Base-by-base conservation (phyloP, 2,888 invertebrate species). In the Caenorhabditis wallacei region DNA sequence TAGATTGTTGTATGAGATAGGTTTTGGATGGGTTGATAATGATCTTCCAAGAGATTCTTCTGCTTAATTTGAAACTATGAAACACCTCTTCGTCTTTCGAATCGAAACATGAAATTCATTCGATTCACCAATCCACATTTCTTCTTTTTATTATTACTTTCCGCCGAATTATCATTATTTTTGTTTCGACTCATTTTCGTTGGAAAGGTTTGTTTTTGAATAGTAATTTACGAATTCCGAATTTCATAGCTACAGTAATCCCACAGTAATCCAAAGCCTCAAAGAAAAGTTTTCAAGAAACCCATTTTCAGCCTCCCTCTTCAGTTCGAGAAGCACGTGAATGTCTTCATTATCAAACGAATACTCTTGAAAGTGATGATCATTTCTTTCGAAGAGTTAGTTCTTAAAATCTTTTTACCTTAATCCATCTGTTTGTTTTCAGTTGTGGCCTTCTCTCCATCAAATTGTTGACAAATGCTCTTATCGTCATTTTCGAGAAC, bases 371-470 rank as follows among this genome's bases (percentile, higher is more conserved):
- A 51, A 69, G 46, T 16, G 82, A 82, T 40, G 78, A 82, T 68
- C 59, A 74, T 16, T 82, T 82, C 43, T 82, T 82, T 20, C 30
- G 51, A 51, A 40, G 82, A 48, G 82, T 82, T 1, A 48, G 46
- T 4, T 8, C n/a, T n/a, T n/a, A n/a, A n/a, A n/a, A n/a, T n/a
- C n/a, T n/a, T n/a, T n/a, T n/a, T n/a, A n/a, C n/a, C n/a, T 30
- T 30, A 3, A 16, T 13, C 5, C 13, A 16, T 40, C 18, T 22
- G 26, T 13, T 43, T 24, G 0, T 56, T 64, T 75, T 37, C 69
- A 83, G 83, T 63, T 83, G 54, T 83, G 83, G 83, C 59, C 83
- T 2, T 69, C 79, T 1, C 18, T 83, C 8, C 79, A 79, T 30
- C 74, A 75, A 54, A 46, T 83, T 10, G 79, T 75, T 26, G 70